Conservation (phyloP, 1,140 invertebrate species). For the Drosophila pachea region DNA sequence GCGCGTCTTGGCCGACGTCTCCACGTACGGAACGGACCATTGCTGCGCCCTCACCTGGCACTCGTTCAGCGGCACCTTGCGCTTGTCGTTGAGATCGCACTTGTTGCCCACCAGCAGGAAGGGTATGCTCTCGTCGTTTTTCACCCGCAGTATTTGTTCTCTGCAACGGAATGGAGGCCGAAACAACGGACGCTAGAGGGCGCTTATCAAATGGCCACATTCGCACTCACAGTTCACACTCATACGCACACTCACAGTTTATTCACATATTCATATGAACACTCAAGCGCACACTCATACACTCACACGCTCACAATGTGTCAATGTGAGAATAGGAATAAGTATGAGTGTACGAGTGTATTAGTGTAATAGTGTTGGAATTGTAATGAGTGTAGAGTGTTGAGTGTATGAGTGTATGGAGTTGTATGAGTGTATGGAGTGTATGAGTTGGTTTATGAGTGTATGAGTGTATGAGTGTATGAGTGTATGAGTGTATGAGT, state of each 20-base stretch:
- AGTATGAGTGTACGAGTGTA: too few relatives aligned
- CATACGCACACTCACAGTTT: too few relatives aligned
- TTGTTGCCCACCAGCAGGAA: slow-evolving; percentile 99
- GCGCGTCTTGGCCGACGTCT: slow-evolving; percentile 99
- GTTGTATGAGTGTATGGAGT: neutral
- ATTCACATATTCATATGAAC: too few relatives aligned
- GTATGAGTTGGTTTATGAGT: neutral
- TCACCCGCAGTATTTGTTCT: slow-evolving; percentile 99
- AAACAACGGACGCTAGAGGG: neutral
- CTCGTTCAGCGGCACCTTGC: slow-evolving; percentile 93
- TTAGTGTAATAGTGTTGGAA: too few relatives aligned
- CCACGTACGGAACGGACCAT: slow-evolving; percentile 98
- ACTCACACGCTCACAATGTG: too few relatives aligned
- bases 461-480: too few relatives aligned
- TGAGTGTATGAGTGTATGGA: too few relatives aligned
- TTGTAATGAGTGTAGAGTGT: too few relatives aligned
- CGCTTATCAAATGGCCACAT: slow-evolving; percentile 30
- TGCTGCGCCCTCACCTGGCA: slow-evolving; percentile 92
- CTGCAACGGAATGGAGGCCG: slow-evolving; percentile 80
- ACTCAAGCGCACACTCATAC: too few relatives aligned
- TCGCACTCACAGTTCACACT: too few relatives aligned
- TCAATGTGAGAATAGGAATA: too few relatives aligned
- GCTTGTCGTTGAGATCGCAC: slow-evolving; percentile 92
- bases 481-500: neutral
- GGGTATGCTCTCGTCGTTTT: slow-evolving; percentile 99